phyloP scores from a whole-genome alignment of 2,888 invertebrate species.

The Andrena chrysosceles region DNA sequence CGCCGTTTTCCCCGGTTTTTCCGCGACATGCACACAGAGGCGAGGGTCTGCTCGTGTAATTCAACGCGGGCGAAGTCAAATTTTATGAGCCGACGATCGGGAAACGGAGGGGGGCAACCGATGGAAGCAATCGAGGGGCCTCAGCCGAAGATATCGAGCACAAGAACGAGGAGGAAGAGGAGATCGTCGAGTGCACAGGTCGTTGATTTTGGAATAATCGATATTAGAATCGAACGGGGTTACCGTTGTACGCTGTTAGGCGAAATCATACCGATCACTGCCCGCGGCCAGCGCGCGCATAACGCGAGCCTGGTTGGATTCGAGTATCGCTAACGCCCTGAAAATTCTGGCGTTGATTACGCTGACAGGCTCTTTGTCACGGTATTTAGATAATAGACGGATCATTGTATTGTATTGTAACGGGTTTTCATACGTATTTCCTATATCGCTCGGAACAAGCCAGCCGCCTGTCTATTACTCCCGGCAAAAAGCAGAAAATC shows the following conservation, averaged over 20 bases:
- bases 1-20: conserved; percentile 11
- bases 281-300: conserved; percentile 62
- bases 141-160: conserved; percentile 28
- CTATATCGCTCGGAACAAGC: conserved; percentile 47
- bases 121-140: conserved; percentile 7
- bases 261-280: conserved; percentile 42
- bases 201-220: conserved; percentile 47
- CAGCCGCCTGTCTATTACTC: conserved; percentile 29
- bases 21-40: background rate
- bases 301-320: conserved; percentile 52
- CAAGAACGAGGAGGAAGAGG: conserved; percentile 6
- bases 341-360: conserved; percentile 67
- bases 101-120: background rate
- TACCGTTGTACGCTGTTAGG: conserved; percentile 23
- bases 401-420: conserved; percentile 65
- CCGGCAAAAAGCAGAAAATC: conserved; percentile 25
- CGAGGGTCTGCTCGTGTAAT: conserved; percentile 1
- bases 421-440: conserved; percentile 57
- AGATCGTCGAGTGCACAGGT: conserved; percentile 26
- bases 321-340: conserved; percentile 57
- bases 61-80: conserved; percentile 19
- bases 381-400: conserved; percentile 68
- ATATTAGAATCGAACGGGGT: conserved; percentile 42
- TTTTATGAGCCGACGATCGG: conserved; percentile 42
- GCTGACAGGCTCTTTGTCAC: conserved; percentile 59